Evolutionary conservation across 2,888 invertebrate genomes (phyloP), one percentile per base, ranked within the genome.

Genomic region (Macaria liturata): DNA sequence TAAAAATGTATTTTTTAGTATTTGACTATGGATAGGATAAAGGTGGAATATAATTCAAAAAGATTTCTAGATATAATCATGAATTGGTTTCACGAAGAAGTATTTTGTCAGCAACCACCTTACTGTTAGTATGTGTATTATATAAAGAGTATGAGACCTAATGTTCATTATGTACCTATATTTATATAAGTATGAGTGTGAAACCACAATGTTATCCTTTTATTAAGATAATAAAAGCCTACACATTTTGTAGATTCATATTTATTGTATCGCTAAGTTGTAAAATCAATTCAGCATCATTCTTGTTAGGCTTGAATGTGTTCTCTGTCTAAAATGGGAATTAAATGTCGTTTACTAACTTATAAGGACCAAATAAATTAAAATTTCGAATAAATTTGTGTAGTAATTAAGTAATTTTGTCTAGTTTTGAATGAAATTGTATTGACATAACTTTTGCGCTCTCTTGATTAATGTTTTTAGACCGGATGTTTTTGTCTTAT

Each of bases 251-350:
- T 9, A 43, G 46, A 43, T 43, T 37, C 34, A 50, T 40, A 32
- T 48, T 9, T 44, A n/a, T 34, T 49, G 8, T 20, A 53, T 54
- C 46, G 20, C 32, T 32, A 34, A 37, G 9, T 20, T 50, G 46
- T 54, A 30, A 54, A 49, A 42, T 58, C 37, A 30, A 46, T 57
- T 46, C 43, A 6, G 31, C n/a, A 6, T 20, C 34, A 49, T 42
- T 34, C 47, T 32, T 46, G n/a, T 43, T 53, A 40, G n/a, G 20
- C 30, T 40, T 46, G 4, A 49, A 53, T 42, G 48, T 32, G 7
- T 20, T 44, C 0, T 57, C 9, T 52, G 42, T 37, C 53, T 39
- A 45, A 31, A 34, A 49, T 42, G 53, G 57, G 2, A 42, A 40
- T 44, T 37, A 48, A 52, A 49, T 49, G 39, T 32, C 32, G 40